Conservation (phyloP, 2,888 invertebrate genomes). For the Schizaphis graminum region DNA sequence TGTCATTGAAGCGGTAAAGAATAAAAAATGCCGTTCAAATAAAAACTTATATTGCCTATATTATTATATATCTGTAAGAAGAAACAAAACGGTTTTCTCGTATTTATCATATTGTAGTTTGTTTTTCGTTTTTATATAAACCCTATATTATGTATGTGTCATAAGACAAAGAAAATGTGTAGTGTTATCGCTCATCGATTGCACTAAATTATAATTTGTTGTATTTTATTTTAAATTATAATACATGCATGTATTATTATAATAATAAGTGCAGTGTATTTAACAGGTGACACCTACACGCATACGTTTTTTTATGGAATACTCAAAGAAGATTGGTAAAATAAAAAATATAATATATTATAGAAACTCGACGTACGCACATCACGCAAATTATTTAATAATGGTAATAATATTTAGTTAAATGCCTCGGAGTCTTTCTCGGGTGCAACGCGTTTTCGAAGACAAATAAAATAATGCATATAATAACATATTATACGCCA, state of each 20-base stretch:
- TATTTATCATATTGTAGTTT: not conserved
- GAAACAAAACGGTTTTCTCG: not conserved
- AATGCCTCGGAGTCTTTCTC: not conserved
- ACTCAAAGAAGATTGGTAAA: not conserved
- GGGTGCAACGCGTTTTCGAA: not conserved
- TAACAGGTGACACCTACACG: not conserved
- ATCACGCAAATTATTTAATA: not conserved
- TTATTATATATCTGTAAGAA: not conserved
- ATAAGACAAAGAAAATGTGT: not conserved
- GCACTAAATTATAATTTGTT: not conserved
- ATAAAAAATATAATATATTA: not conserved
- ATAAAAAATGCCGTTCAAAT: not conserved
- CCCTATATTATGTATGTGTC: not conserved
- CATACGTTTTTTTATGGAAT: not conserved
- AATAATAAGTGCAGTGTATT: conserved; percentile 2
- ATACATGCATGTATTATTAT: not conserved
- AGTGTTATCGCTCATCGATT: not conserved
- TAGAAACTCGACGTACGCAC: not conserved
- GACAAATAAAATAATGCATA: not conserved
- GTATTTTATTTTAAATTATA: not conserved
- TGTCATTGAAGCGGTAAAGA: not conserved
- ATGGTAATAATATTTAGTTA: not conserved
- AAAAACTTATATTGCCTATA: not conserved
- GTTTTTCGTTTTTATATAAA: not conserved
- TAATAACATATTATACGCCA: not conserved